A percentile compares a stretch with the other conserved stretches of the same genome.
phyloP scores from a whole-genome alignment of 2,113 vertebrate species.

The Delphinapterus leucas region DNA sequence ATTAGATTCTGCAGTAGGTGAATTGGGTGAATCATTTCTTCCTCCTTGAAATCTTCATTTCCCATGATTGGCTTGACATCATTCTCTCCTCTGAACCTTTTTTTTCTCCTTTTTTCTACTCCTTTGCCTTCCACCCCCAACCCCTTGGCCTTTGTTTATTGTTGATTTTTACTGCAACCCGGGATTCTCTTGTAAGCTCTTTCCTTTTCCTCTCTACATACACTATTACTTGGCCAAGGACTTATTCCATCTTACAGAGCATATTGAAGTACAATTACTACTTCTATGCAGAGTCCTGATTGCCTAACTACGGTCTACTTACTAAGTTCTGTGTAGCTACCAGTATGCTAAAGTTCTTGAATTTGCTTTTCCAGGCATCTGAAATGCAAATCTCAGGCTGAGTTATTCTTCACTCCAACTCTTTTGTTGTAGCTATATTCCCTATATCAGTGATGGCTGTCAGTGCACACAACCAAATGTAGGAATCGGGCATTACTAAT shows the following conservation, averaged over 20 bases:
- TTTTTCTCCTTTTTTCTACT: neutral
- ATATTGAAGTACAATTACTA: neutral
- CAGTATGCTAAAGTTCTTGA: neutral
- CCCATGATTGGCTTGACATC: neutral
- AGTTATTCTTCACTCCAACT: neutral
- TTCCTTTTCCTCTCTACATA: neutral
- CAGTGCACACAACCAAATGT: neutral
- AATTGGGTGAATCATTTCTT: neutral
- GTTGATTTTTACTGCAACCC: neutral
- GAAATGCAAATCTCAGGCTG: neutral
- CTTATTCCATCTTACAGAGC: fast-evolving
- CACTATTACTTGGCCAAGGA: neutral
- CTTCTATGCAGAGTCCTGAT: neutral
- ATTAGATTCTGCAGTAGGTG: neutral
- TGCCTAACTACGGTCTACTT: neutral
- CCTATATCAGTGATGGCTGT: neutral
- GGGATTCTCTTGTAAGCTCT: neutral
- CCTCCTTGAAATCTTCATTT: neutral
- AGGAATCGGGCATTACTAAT: neutral
- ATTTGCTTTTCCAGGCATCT: neutral
- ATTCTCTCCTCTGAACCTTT: neutral
- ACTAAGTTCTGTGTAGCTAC: no score
- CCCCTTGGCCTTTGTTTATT: neutral
- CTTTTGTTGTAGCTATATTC: neutral
- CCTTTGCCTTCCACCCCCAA: neutral